Percentiles rank a stretch among this genome's conserved stretches.
Evolutionary conservation across 2,888 invertebrate species (phyloP).

Genomic region (Pterostichus madidus): DNA sequence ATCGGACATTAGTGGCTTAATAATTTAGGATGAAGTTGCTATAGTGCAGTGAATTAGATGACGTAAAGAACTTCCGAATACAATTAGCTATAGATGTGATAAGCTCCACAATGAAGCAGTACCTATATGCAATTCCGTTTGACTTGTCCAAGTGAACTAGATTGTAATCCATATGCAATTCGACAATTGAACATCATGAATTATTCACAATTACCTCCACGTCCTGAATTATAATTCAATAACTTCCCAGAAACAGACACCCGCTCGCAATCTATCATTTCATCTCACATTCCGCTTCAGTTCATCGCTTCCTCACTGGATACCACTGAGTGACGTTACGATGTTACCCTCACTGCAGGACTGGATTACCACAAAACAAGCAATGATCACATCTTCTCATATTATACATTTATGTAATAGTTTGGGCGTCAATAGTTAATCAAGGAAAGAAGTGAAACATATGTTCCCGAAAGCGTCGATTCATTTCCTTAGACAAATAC

Average conservation of each 20-base stretch:
- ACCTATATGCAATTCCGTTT: conserved; percentile 18
- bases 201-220: conserved; percentile 39
- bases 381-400: neutral
- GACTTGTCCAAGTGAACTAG: neutral
- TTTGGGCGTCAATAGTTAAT: too few species aligned
- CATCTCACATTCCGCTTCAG: conserved; percentile 35
- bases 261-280: conserved; percentile 29
- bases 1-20: too few species aligned
- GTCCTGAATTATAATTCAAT: conserved; percentile 34
- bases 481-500: neutral
- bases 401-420: neutral
- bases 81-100: too few species aligned
- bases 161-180: conserved; percentile 32
- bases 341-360: too few species aligned
- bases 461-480: neutral
- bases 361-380: neutral
- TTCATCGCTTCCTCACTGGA: neutral
- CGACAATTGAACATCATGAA: conserved; percentile 25
- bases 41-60: too few species aligned
- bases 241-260: conserved; percentile 30
- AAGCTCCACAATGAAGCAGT: too few species aligned
- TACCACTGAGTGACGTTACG: too few species aligned
- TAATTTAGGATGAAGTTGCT: too few species aligned
- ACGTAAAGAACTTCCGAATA: too few species aligned
- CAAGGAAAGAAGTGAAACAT: too few species aligned